Evolutionary conservation across 64 coral and sea anemone genomes (phyloP).

Genomic region (Anthopleura sola): DNA sequence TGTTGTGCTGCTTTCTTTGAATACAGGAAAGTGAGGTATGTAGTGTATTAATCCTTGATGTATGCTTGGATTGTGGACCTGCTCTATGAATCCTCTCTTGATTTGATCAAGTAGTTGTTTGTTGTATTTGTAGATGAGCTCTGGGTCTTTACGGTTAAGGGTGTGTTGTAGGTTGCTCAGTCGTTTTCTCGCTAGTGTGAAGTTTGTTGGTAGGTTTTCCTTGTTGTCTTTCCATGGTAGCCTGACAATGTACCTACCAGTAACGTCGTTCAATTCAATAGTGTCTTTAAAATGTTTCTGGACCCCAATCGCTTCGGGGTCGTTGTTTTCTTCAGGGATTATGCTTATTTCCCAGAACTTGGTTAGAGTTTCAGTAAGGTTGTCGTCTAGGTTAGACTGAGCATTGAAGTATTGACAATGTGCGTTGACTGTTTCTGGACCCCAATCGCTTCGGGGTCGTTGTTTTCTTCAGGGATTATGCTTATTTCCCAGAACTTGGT

Average conservation of each 20-base stretch:
- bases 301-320: no score
- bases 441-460: no score
- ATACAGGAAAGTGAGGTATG: conserved; percentile 51
- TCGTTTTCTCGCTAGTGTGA: conserved; percentile 16
- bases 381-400: no score
- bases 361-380: no score
- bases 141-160: conserved; percentile 25
- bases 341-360: no score
- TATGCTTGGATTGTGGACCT: not conserved
- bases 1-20: conserved; percentile 40
- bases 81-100: conserved; percentile 35
- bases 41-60: conserved; percentile 36
- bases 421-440: no score
- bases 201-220: conserved; percentile 44
- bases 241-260: conserved; percentile 50
- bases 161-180: conserved; percentile 31
- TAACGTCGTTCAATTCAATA: conserved; percentile 26
- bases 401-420: no score
- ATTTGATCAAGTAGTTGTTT: conserved; percentile 54
- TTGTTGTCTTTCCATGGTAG: conserved; percentile 67
- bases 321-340: no score
- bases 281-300: conserved; percentile 36
- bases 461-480: no score
- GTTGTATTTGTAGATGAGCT: conserved; percentile 36
- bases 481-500: no score